Percentiles rank a stretch among this genome's conserved stretches.
Conservation (phyloP, 2,888 invertebrate genomes). For the Meteorus colon region DNA sequence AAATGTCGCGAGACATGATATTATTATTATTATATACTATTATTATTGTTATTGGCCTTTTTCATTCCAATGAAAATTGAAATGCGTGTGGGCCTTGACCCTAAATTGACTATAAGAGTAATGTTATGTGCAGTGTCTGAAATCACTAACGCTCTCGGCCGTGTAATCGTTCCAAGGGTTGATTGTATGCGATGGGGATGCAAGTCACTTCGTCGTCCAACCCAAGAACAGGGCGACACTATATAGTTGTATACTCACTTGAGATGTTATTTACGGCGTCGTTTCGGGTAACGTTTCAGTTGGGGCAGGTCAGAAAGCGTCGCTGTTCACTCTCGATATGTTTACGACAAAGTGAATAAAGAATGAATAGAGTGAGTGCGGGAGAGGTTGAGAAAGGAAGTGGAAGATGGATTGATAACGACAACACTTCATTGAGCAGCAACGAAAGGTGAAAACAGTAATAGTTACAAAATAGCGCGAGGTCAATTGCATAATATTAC, state of each 20-base stretch:
- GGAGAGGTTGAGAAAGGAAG: slow-evolving; percentile 17
- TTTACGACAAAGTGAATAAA: slow-evolving; percentile 63
- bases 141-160: background rate
- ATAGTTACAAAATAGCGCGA: slow-evolving; percentile 6
- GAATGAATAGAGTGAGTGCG: background rate
- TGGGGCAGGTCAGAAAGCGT: slow-evolving; percentile 66
- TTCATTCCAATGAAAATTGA: background rate
- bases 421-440: slow-evolving; percentile 51
- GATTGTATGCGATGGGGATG: slow-evolving; percentile 35
- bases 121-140: background rate
- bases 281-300: slow-evolving; percentile 69
- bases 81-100: background rate
- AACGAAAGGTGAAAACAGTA: slow-evolving; percentile 44
- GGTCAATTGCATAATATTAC: background rate
- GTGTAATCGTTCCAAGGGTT: slow-evolving; percentile 40
- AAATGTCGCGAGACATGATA: too few species aligned
- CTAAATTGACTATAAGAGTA: background rate
- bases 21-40: too few species aligned
- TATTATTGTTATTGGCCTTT: background rate
- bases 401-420: slow-evolving; percentile 57
- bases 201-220: slow-evolving; percentile 45
- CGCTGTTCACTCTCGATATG: slow-evolving; percentile 62
- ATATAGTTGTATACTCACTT: slow-evolving; percentile 58
- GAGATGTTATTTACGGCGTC: slow-evolving; percentile 71
- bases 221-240: slow-evolving; percentile 52